These are phyloP conservation scores for Pyrrhosoma nymphula DNA, from an alignment of 2,888 invertebrate genomes.

Conservation along the genomic window DNA sequence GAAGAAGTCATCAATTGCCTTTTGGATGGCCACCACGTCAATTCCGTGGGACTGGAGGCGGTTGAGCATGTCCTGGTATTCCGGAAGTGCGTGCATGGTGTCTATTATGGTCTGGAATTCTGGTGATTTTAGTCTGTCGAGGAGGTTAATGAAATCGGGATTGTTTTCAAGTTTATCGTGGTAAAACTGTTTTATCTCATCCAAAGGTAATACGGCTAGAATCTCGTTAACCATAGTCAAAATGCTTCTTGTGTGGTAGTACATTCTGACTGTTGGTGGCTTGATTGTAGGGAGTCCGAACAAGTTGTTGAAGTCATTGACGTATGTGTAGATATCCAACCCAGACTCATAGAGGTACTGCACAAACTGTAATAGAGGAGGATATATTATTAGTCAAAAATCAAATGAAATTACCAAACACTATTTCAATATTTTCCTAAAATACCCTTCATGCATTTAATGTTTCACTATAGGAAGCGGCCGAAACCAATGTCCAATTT, in stretches of 20 bases:
- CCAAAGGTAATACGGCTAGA: slow-evolving; percentile 73
- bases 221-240: slow-evolving; percentile 73
- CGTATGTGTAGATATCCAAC: slow-evolving; percentile 72
- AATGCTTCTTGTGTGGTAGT: not conserved
- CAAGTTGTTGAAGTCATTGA: slow-evolving; percentile 73
- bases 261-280: slow-evolving; percentile 16
- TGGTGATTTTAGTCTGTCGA: slow-evolving; percentile 72
- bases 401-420: too few species aligned
- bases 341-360: slow-evolving; percentile 74
- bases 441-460: too few species aligned
- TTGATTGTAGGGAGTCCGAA: slow-evolving; percentile 71
- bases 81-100: slow-evolving; percentile 69
- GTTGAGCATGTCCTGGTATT: slow-evolving; percentile 37
- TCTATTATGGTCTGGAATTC: slow-evolving; percentile 73
- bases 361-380: slow-evolving; percentile 70
- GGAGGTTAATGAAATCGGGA: slow-evolving; percentile 71
- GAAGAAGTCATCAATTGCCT: slow-evolving; percentile 45
- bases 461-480: too few species aligned
- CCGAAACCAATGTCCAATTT: too few species aligned
- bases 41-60: slow-evolving; percentile 31
- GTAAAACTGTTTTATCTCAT: slow-evolving; percentile 74
- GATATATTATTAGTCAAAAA: too few species aligned
- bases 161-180: slow-evolving; percentile 74
- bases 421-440: too few species aligned
- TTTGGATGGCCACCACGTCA: not conserved